Conservation (phyloP, 1,140 invertebrate species). For the Drosophila kohkoa region DNA sequence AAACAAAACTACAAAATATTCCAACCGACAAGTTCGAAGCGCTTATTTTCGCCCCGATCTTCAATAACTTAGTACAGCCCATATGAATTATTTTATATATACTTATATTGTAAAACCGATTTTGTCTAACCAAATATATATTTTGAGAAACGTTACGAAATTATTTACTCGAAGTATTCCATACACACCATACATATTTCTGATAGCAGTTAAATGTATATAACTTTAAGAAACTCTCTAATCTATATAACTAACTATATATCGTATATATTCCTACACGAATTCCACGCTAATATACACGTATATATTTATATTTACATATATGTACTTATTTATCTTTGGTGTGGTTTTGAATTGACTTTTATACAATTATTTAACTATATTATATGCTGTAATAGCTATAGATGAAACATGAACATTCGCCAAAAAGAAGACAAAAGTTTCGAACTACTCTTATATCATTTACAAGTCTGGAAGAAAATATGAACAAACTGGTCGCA, state of each 20-base stretch:
- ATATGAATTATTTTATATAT: conserved; percentile 1
- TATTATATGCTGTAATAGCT: conserved; percentile 25
- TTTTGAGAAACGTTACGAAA: conserved; percentile 37
- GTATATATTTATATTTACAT: conserved; percentile 44
- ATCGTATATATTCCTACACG: conserved; percentile 30
- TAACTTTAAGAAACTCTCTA: not conserved
- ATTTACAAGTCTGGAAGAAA: conserved; percentile 43
- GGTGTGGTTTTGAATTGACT: conserved; percentile 25
- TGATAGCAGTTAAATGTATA: conserved; percentile 37
- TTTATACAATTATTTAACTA: conserved; percentile 32
- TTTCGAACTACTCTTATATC: conserved; percentile 45
- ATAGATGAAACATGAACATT: conserved; percentile 48
- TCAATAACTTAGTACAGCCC: not conserved
- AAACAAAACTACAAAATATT: conserved; percentile 29
- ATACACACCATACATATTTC: conserved; percentile 42
- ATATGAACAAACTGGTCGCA: conserved; percentile 12
- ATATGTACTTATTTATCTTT: conserved; percentile 22
- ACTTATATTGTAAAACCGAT: conserved; percentile 12
- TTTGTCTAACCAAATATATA: conserved; percentile 22
- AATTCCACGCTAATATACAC: conserved; percentile 52
- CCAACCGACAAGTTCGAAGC: conserved; percentile 61
- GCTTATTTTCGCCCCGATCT: conserved; percentile 35
- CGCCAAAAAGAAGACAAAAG: conserved; percentile 57
- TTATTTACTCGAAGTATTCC: conserved; percentile 67
- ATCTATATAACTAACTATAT: conserved; percentile 32